Base-by-base conservation (phyloP, 2,113 vertebrate genomes). In the Esox niger region DNA sequence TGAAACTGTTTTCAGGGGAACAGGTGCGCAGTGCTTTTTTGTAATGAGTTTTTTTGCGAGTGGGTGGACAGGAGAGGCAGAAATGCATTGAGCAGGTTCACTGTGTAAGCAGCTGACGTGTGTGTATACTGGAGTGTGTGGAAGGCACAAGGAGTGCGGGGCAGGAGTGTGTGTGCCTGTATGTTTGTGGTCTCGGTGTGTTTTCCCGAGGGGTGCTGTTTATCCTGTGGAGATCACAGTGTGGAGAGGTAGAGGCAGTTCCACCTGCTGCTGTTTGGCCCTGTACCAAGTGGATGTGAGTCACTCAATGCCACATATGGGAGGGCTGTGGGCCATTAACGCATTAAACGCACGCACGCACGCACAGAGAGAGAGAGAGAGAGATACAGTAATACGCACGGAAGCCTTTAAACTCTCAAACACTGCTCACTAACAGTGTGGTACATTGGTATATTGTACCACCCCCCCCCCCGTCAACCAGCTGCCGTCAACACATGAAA, bases 321-420 rank as follows among this genome's bases (percentile, higher is more conserved):
- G 59, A 87, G 76, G 84, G 66, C 81, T 76, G 63, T 64, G 13
- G 30, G 57, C 81, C 86, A 84, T 88, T 90, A 88, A 79, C 85
- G 82, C 84, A 84, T 86, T 87, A 85, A 86, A 91, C 82, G 87
- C 80, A 84, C 79, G 69, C 63, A 65, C 29, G 58, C 68, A 54
- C 69, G 38, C 43, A 58, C 62, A 52, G n/a, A 69, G 21, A 77
- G 56, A 73, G 65, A 58, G 55, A 52, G n/a, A 69, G 21, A 77
- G 56, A 73, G 65, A 56, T 76, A 77, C 70, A 82, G 30, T 70
- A 75, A 74, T 32, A 60, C 72, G 54, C 68, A 80, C 78, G 68
- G 38, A 10, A 61, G 63, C 32, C 64, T 76, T 72, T 65, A 56
- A 27, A 62, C 15, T 38, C 25, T 38, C 56, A 59, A 31, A 69